These are phyloP conservation scores for Germaria angustata DNA, from an alignment of 2,888 invertebrate species.

Conservation along the genomic window DNA sequence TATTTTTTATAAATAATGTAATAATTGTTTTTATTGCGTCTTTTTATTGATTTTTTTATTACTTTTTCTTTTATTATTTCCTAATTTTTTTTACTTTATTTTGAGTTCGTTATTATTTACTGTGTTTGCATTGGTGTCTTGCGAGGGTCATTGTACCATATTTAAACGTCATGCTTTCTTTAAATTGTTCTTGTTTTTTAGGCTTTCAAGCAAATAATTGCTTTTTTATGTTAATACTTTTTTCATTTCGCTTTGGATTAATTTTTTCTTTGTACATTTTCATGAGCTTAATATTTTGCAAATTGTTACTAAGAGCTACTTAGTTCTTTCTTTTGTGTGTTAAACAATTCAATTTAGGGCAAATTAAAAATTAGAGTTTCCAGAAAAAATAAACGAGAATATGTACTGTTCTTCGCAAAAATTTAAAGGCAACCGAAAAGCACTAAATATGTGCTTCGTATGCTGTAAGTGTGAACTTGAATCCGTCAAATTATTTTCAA, in stretches of 20 bases:
- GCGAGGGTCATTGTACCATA: constrained; percentile 56
- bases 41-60: neutral
- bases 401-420: too few relatives aligned
- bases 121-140: constrained; percentile 19
- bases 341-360: neutral
- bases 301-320: constrained; percentile 49
- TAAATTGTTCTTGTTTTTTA: constrained; percentile 45
- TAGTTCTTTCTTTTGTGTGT: too few relatives aligned
- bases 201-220: neutral
- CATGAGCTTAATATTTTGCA: neutral
- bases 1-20: constrained; percentile 18
- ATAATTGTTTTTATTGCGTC: constrained; percentile 4
- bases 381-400: too few relatives aligned
- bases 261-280: neutral
- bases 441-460: too few relatives aligned
- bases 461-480: too few relatives aligned
- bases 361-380: neutral
- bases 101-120: constrained; percentile 3
- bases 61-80: constrained; percentile 11
- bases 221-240: constrained; percentile 24
- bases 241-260: constrained; percentile 23
- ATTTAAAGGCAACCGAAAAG: too few relatives aligned
- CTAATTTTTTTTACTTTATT: constrained; percentile 19
- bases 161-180: constrained; percentile 62
- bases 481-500: too few relatives aligned